Base-by-base conservation (phyloP, 1,140 invertebrate genomes). In the Galendromus occidentalis region DNA sequence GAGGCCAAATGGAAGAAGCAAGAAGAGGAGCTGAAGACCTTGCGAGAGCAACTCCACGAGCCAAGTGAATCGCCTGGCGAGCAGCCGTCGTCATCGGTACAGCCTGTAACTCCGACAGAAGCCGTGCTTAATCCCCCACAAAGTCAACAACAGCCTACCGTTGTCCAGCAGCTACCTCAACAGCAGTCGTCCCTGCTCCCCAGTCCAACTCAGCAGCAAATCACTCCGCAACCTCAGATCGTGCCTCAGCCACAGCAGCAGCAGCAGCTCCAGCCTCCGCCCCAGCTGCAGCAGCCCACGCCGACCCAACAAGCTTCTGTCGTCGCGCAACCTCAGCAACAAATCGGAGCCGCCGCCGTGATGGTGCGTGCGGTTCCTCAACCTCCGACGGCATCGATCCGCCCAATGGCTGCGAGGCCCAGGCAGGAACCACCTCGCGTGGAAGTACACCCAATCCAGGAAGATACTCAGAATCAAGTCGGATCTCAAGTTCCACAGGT, bases 351-450 rank as follows among this genome's bases (percentile, higher is more conserved):
- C 2, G 25, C 51, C 2, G 33, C 51, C 14, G 25, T 59, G 2
- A 33, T 59, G 25, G 51, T 59, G 12, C 51, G 51, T 22, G 25
- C 51, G 1, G 14, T 18, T 2, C 51, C 51, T 59, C 51, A 59
- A 22, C 51, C 51, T 59, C 51, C 51, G 25, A 59, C 51, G 25
- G 51, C 51, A 14, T 59, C 51, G 51, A 59, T 59, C 33, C 14
- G 51, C 2, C 51, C 51, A 17, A 33, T 59, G 14, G 12, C 33
- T 6, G 33, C 51, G 25, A 12, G 25, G 9, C 51, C 25, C 20
- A 59, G 51, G 20, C 33, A 25, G 12, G 51, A 59, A 25, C 51
- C 51, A 17, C 51, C 51, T 5, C 1, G 51, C 17, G 51, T 33
- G 14, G 51, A 59, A 9, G 51, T 59, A 14, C 51, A 59, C 25